Evolutionary conservation across 2,113 vertebrate genomes (phyloP).

Genomic region (Sisor rabdophorus): DNA sequence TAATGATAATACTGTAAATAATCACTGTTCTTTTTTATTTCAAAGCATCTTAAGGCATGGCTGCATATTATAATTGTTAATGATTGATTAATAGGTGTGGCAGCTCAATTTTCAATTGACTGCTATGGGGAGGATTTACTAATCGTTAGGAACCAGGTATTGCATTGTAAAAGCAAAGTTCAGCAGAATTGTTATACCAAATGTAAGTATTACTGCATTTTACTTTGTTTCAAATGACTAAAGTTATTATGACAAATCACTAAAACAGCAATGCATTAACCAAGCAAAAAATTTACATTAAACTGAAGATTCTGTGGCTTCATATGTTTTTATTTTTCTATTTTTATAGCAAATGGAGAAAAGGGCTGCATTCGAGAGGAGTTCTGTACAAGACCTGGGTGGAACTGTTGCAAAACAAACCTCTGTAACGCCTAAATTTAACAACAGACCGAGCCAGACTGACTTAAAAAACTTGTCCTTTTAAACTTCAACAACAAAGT

Average conservation of each 20-base stretch:
- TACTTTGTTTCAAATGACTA: too few species aligned
- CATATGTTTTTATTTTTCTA: too few species aligned
- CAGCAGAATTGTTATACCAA: slow-evolving; percentile 65
- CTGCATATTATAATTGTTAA: background rate
- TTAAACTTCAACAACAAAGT: background rate
- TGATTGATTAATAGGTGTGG: background rate
- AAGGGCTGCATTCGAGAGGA: slow-evolving; percentile 59
- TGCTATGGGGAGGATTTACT: slow-evolving; percentile 63
- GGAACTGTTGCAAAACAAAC: slow-evolving; percentile 60
- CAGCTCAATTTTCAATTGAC: slow-evolving; percentile 49
- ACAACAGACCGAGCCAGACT: slow-evolving; percentile 19
- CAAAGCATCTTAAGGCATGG: too few species aligned
- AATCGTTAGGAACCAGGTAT: slow-evolving; percentile 53
- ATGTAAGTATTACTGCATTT: slow-evolving; percentile 51
- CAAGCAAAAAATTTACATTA: too few species aligned
- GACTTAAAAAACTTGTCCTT: background rate
- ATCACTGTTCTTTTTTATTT: too few species aligned
- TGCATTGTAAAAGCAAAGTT: slow-evolving; percentile 51
- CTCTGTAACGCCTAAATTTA: slow-evolving; percentile 57
- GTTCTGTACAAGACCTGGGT: slow-evolving; percentile 46
- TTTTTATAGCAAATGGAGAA: slow-evolving; percentile 48
- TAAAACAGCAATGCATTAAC: too few species aligned
- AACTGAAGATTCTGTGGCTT: too few species aligned
- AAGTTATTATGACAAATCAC: too few species aligned
- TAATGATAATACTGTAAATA: too few species aligned